phyloP scores from a whole-genome alignment of 2,888 invertebrate genomes.

The Tuberolachnus salignus region DNA sequence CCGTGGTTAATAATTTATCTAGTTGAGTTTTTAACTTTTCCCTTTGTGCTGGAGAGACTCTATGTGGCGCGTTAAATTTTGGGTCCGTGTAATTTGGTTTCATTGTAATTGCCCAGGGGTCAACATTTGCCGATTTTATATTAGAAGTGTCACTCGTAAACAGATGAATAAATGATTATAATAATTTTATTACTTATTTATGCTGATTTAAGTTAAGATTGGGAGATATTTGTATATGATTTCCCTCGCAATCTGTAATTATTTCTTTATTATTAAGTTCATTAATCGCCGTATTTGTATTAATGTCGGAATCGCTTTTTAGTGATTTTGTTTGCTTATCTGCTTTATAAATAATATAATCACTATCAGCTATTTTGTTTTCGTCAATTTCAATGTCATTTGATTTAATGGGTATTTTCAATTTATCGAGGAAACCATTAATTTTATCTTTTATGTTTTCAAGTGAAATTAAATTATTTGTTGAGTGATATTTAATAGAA shows the following conservation, averaged over 20 bases:
- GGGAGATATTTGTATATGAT: neutral
- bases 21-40: neutral
- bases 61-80: no score
- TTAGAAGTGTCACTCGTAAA: no score
- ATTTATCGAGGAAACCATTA: neutral
- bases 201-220: neutral
- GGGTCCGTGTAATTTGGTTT: neutral
- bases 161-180: no score
- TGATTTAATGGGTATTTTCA: neutral
- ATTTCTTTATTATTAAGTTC: neutral
- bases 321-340: no score
- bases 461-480: neutral
- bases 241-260: neutral
- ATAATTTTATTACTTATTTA: no score
- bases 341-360: neutral
- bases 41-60: neutral
- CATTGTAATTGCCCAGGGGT: no score
- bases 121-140: no score
- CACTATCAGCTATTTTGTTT: neutral
- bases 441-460: neutral
- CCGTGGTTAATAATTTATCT: neutral
- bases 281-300: neutral
- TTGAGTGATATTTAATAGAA: neutral
- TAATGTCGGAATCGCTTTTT: neutral
- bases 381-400: neutral